Base-by-base conservation (phyloP, 2,797 vertebrate genomes). In the Phylloscopus collybita region DNA sequence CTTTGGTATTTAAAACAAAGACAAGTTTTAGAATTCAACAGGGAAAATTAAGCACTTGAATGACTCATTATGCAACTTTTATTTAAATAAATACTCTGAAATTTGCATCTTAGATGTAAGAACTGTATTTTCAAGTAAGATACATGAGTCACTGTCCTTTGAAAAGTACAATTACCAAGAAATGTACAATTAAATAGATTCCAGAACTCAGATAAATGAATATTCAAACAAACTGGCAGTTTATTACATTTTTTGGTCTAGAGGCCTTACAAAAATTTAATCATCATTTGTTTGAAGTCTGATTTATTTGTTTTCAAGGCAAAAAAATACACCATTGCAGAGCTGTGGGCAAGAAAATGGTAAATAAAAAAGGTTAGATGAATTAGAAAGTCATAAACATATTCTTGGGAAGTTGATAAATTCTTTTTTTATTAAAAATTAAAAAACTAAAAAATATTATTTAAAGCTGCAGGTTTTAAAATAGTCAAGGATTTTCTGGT, bases 1-100 rank as follows among this genome's bases (percentile, higher is more conserved):
- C 98, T 98, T 95, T 69, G 45, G 65, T 80, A 62, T 90, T 91
- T 50, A 85, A 92, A 96, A 92, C 53, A 90, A 90, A 93, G 74
- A 62, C n/a, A 80, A 18, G 20, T 44, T 88, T 83, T 85, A 85
- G 45, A 94, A 91, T 66, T 76, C 49, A 73, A 3, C 6, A 42
- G 19, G 38, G 26, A 75, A 95, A 95, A 66, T 59, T 16, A 71
- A 71, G 20, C 4, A 2, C 19, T 90, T 71, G 16, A 69, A 61
- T 62, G 30, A 92, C 25, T 73, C 26, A 32, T 51, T 38, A 90
- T 44, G 9, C 27, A 87, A 72, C 17, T 56, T 61, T 27, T 45
- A 9, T 86, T 92, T 86, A 80, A 36, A n/a, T 50, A 80, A 92
- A 30, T 64, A 57, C 22, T 60, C 10, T 67, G 7, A 80, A 61